Percentiles rank a stretch among this genome's conserved stretches.
These are phyloP conservation scores for Tympanuchus pallidicinctus DNA, from an alignment of 2,113 vertebrate species.

Conservation along the genomic window DNA sequence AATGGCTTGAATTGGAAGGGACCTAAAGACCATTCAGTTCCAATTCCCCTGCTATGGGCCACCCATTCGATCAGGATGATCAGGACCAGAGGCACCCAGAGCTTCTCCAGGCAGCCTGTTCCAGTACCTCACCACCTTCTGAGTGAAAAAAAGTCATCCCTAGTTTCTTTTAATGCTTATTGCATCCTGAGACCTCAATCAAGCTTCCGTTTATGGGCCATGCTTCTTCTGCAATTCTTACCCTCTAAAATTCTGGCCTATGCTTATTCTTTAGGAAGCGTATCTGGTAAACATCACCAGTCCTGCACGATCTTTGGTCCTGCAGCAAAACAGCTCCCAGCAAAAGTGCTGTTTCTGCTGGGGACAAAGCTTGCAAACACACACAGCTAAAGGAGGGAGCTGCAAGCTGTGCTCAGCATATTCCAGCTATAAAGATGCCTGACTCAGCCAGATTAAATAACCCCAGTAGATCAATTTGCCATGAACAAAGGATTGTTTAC, in stretches of 20 bases:
- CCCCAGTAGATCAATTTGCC: background rate
- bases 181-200: background rate
- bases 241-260: background rate
- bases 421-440: slow-evolving; percentile 1
- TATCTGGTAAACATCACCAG: background rate
- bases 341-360: background rate
- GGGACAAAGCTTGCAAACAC: background rate
- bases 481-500: background rate
- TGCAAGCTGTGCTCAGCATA: background rate
- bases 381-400: background rate
- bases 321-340: background rate
- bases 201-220: background rate
- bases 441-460: background rate
- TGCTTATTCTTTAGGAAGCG: background rate
- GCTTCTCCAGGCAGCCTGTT: background rate
- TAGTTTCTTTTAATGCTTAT: background rate
- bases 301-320: background rate
- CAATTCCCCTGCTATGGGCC: background rate
- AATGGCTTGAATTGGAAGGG: background rate
- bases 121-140: background rate
- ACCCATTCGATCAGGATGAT: background rate
- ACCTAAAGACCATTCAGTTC: background rate
- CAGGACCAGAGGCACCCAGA: background rate
- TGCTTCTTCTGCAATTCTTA: background rate
- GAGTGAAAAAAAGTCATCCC: background rate